phyloP scores from a whole-genome alignment of 23 tunicate species.

The Diplosoma virens region DNA sequence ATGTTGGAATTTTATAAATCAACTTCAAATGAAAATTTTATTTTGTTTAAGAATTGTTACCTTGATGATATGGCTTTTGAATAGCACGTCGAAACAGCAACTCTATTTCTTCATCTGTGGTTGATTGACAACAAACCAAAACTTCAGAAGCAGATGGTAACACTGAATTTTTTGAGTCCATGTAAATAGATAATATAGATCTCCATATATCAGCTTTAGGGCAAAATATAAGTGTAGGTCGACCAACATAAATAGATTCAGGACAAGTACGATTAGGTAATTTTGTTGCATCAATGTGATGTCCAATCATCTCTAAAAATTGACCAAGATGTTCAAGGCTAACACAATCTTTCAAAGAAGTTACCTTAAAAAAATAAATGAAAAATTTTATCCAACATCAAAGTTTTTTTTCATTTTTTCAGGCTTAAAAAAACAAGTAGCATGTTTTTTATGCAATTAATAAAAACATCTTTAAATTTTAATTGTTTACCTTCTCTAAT shows the following conservation, averaged over 20 bases:
- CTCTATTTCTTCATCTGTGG: slow-evolving; percentile 56
- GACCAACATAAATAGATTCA: slow-evolving; percentile 13
- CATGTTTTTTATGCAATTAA: no score
- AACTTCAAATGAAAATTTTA: no score
- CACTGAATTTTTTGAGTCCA: slow-evolving; percentile 21
- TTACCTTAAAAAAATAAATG: no score
- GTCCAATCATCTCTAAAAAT: neutral
- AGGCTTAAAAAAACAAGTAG: no score
- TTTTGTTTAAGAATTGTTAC: no score
- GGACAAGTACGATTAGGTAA: slow-evolving; percentile 3
- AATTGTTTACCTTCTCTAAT: no score
- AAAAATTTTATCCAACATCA: no score
- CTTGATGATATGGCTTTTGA: slow-evolving; percentile 1
- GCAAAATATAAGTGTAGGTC: slow-evolving; percentile 48
- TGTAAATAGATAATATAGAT: slow-evolving; percentile 32
- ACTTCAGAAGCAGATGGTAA: slow-evolving; percentile 55
- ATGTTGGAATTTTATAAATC: no score
- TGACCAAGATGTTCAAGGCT: slow-evolving; percentile 24
- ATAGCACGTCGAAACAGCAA: slow-evolving; percentile 52
- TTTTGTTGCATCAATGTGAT: neutral
- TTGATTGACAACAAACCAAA: slow-evolving; percentile 40
- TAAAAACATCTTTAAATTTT: no score
- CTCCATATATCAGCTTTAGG: slow-evolving; percentile 23
- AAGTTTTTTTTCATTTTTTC: no score
- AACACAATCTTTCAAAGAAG: slow-evolving; percentile 28